phyloP scores from a whole-genome alignment of 1,140 invertebrate species.

The Trissolcus basalis region DNA sequence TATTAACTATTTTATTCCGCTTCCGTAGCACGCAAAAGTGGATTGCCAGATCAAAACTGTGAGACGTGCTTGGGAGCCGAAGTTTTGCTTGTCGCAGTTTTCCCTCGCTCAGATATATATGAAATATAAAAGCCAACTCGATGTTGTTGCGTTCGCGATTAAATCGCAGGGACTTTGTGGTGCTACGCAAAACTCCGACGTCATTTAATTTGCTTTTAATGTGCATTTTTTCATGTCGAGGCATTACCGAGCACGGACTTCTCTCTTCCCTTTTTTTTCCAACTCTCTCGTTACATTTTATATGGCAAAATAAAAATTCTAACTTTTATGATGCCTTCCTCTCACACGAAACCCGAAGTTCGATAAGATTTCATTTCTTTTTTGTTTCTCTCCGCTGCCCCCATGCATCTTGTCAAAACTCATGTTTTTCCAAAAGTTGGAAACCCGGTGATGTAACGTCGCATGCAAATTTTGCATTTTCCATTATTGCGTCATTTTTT shows the following conservation, averaged over 20 bases:
- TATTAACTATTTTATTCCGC: constrained; percentile 30
- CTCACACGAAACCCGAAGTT: no score
- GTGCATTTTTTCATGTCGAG: constrained; percentile 12
- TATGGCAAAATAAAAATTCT: no score
- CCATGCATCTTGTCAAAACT: no score
- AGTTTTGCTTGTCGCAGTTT: constrained; percentile 16
- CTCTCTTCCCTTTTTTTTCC: constrained; percentile 2
- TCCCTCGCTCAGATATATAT: neutral
- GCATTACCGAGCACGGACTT: neutral
- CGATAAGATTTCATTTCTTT: no score
- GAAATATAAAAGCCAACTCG: constrained; percentile 14
- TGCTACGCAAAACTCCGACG: constrained; percentile 7
- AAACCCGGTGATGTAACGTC: no score
- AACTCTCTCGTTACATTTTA: neutral
- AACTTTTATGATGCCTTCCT: no score
- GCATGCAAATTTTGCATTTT: no score
- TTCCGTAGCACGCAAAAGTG: constrained; percentile 13
- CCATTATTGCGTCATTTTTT: no score
- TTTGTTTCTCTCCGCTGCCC: no score
- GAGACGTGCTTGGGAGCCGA: constrained; percentile 10
- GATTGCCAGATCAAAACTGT: constrained; percentile 29
- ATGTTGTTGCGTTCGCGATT: constrained; percentile 21
- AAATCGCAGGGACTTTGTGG: constrained; percentile 31
- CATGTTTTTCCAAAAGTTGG: no score
- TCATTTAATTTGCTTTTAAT: constrained; percentile 45